Conservation (phyloP, 2,888 invertebrate genomes). For the Orthosia incerta region DNA sequence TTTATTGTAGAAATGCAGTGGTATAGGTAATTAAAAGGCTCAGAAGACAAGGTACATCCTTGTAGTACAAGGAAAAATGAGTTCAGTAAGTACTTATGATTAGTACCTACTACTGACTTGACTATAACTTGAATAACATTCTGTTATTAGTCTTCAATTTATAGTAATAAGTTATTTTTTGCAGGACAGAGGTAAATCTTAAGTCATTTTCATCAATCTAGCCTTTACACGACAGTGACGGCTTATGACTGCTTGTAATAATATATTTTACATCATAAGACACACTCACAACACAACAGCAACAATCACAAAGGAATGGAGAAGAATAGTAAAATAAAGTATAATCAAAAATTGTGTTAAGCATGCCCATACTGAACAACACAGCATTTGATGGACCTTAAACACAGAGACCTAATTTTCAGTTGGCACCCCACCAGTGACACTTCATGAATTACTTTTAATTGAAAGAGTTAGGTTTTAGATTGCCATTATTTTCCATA, state of each 20-base stretch:
- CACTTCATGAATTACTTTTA: no score
- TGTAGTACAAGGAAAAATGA: slow-evolving; percentile 43
- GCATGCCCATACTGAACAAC: no score
- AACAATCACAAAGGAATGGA: no score
- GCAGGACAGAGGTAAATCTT: neutral
- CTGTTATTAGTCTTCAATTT: neutral
- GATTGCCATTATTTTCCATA: neutral
- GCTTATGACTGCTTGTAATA: no score
- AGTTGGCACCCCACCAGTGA: no score
- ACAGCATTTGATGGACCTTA: no score
- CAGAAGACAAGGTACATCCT: slow-evolving; percentile 8
- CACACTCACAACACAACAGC: no score
- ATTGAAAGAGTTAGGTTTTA: no score
- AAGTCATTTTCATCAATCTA: neutral
- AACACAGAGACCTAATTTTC: no score
- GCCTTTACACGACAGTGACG: neutral
- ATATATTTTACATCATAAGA: no score
- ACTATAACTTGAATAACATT: neutral
- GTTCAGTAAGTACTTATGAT: slow-evolving; percentile 15
- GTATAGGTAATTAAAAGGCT: neutral
- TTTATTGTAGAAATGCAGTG: neutral
- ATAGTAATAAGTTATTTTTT: neutral
- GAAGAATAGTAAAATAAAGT: no score
- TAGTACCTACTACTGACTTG: slow-evolving; percentile 3
- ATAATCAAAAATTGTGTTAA: no score